Evolutionary conservation across 2,113 vertebrate species (phyloP), one percentile per base, ranked within the genome.

Genomic region (Anguilla japonica): DNA sequence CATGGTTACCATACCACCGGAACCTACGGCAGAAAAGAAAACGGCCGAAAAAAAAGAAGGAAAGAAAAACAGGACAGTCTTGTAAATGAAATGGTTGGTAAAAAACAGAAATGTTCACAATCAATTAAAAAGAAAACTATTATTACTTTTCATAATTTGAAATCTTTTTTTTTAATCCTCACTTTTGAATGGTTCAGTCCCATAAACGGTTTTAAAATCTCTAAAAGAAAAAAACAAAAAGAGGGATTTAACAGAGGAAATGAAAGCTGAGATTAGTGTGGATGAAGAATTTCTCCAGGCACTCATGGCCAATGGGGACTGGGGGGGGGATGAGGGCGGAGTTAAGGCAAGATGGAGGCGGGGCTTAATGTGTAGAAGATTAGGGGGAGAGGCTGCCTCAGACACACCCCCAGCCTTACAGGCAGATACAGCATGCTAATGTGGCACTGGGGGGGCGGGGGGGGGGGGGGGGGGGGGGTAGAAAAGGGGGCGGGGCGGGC

Each of bases 31-130:
- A 90, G 85, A 89, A 87, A 82, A 83, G 14, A 60, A 88, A 41
- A 85, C 91, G n/a, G 75, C 34, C 26, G 85, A 86, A 90, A 82
- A 87, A 89, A 91, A 57, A 57, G 87, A n/a, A 79, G 88, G 67
- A 83, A 83, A 41, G 85, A 0, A 83, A 89, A 75, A 75, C 60
- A 67, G 50, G 50, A 67, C 22, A 26, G n/a, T 13, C 3, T 26
- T 3, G n/a, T 29, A 75, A 75, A 75, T n/a, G n/a, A 75, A 75
- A 75, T 75, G 71, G n/a, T 34, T 71, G 60, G 79, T 85, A 41
- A 87, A 67, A 89, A 87, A 88, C 89, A 91, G 88, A 93, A 93
- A 93, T 71, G 41, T 93, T 85, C 81, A 91, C 83, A 92, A 91
- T 91, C 46, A 40, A 88, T 79, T 85, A 81, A 89, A 92, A 92